Conservation (phyloP, 1,140 invertebrate species). For the Drosophila albomicans region DNA sequence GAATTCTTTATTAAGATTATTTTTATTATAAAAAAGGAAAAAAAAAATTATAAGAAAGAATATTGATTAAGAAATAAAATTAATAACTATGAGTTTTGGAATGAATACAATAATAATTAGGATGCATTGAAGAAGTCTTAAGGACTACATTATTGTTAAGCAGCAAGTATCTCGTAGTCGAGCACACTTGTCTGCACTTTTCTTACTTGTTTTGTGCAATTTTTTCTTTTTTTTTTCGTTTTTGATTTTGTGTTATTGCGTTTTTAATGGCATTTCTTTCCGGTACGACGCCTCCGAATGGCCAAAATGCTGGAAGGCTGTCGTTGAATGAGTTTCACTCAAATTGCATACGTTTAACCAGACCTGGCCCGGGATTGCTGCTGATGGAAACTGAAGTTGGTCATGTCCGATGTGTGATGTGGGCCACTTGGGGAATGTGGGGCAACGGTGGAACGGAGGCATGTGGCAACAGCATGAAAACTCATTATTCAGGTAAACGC, state of each 20-base stretch:
- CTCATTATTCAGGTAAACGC: slow-evolving; percentile 78
- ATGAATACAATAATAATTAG: no score
- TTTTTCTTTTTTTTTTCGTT: slow-evolving; percentile 24
- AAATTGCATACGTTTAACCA: slow-evolving; percentile 59
- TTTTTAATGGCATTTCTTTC: slow-evolving; percentile 82
- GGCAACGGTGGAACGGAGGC: slow-evolving; percentile 10
- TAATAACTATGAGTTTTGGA: no score
- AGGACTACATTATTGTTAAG: no score
- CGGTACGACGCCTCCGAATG: slow-evolving; percentile 77
- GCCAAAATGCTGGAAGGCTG: slow-evolving; percentile 67
- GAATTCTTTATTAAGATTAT: no score
- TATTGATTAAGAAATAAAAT: no score
- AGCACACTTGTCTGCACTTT: neutral
- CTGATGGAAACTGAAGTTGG: slow-evolving; percentile 27
- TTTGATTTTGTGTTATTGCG: slow-evolving; percentile 77
- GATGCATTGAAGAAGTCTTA: no score
- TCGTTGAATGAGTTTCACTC: slow-evolving; percentile 33
- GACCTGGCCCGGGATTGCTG: slow-evolving; percentile 25
- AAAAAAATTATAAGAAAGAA: no score
- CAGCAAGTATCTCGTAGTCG: no score
- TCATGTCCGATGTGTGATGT: slow-evolving; percentile 5
- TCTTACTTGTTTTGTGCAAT: slow-evolving; percentile 17
- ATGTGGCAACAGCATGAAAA: slow-evolving; percentile 43
- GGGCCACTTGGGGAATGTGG: slow-evolving; percentile 3
- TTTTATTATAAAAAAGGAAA: no score